Percentiles rank a stretch among this genome's conserved stretches.
These are phyloP conservation scores for Alfaro cultratus DNA, from an alignment of 2,797 vertebrate genomes.

Conservation along the genomic window DNA sequence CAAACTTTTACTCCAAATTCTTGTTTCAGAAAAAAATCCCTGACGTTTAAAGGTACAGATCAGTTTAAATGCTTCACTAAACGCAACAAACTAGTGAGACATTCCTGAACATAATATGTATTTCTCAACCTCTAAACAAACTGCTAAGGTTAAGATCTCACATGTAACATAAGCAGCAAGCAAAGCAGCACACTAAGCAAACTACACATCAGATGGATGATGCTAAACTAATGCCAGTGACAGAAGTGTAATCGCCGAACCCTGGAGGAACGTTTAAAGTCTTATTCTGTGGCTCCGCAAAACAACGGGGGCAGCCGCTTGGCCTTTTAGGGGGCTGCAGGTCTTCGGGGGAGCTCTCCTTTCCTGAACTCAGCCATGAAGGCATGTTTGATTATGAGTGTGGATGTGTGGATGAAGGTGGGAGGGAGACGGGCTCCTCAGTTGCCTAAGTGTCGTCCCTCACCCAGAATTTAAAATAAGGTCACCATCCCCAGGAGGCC, in stretches of 20 bases:
- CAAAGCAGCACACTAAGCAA: background rate
- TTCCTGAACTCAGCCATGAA: slow-evolving; percentile 67
- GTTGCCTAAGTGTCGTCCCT: slow-evolving; percentile 67
- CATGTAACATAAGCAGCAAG: background rate
- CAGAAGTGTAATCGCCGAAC: slow-evolving; percentile 18
- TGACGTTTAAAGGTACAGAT: background rate
- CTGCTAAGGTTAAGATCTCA: background rate
- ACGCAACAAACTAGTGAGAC: background rate
- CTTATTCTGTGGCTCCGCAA: slow-evolving; percentile 55
- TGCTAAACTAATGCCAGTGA: background rate
- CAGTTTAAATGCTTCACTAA: background rate
- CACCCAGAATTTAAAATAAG: slow-evolving; percentile 90
- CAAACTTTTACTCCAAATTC: background rate
- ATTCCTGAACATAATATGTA: background rate
- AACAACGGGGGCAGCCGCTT: slow-evolving; percentile 54
- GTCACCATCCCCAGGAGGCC: slow-evolving; percentile 84
- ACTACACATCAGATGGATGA: background rate
- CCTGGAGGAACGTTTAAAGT: slow-evolving; percentile 41
- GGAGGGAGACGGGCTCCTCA: slow-evolving; percentile 45
- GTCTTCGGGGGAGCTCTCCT: slow-evolving; percentile 77
- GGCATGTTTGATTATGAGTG: slow-evolving; percentile 39
- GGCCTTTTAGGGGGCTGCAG: slow-evolving; percentile 75
- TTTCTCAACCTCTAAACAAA: background rate
- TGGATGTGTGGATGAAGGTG: slow-evolving; percentile 8
- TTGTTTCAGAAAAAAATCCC: background rate